Percentiles rank a stretch among this genome's conserved stretches.
Conservation (phyloP, 2,888 invertebrate genomes). For the Buathra laborator region DNA sequence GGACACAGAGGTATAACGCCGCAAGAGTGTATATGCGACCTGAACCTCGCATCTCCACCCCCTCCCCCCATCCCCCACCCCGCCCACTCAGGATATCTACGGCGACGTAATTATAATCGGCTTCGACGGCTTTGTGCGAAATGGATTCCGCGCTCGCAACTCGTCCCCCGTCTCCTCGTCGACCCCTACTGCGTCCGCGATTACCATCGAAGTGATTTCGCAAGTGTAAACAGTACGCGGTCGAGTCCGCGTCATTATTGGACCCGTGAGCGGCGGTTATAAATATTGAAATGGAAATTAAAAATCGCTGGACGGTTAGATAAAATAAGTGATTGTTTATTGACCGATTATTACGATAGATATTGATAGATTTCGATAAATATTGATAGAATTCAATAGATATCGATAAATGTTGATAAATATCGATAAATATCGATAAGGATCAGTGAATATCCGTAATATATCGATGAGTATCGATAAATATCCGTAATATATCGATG, state of each 20-base stretch:
- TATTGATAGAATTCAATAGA: too few species aligned
- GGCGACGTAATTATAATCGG: conserved; percentile 59
- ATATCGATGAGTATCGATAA: too few species aligned
- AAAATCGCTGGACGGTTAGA: not conserved
- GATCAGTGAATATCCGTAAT: too few species aligned
- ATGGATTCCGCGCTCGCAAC: conserved; percentile 18
- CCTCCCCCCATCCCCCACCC: not conserved
- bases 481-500: too few species aligned
- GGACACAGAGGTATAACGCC: conserved; percentile 20
- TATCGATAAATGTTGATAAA: too few species aligned
- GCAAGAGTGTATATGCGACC: conserved; percentile 13
- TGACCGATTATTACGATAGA: too few species aligned
- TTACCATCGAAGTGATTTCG: not conserved
- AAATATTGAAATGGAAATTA: not conserved
- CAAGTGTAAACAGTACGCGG: not conserved
- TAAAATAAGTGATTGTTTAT: too few species aligned
- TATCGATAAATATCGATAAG: too few species aligned
- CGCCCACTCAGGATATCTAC: conserved; percentile 37
- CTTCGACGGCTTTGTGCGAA: conserved; percentile 50
- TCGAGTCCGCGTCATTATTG: not conserved
- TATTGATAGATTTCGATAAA: too few species aligned
- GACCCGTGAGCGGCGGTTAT: not conserved
- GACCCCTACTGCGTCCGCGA: not conserved
- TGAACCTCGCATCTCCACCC: not conserved
- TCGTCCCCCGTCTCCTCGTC: not conserved